Evolutionary conservation across 2,797 vertebrate species (phyloP), one percentile per base, ranked within the genome.

Genomic region (Scleropages formosus): DNA sequence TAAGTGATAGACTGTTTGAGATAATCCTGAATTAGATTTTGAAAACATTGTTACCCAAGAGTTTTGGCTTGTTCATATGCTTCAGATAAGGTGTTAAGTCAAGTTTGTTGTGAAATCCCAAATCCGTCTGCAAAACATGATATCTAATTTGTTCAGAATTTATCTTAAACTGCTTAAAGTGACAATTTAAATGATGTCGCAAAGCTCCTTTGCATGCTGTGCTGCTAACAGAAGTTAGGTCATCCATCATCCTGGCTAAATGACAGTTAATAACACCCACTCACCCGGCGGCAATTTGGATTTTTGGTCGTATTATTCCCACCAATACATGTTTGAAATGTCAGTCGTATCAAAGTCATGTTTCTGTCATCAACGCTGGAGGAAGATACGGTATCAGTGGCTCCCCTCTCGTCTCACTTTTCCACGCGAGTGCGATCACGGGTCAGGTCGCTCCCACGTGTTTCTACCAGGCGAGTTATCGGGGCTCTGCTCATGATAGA

Each of bases 101-200:
- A 39, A 6, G 6, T 39, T 39, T 39, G 31, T 39, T 39, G 39
- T 31, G 53, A 58, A 56, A 71, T 71, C 69, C 49, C 67, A 18
- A 4, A 59, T 24, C 69, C 49, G 56, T 71, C 69, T 71, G 49
- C 49, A 18, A 6, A 39, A 31, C 31, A 58, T 58, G 22, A n/a
- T 71, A 71, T 31, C 51, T 56, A 49, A 71, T 71, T 71, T 53
- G 49, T 12, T 31, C 13, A 18, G 69, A n/a, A 53, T 51, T 56
- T 71, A 39, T 39, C 2, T 6, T 39, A 39, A 6, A 6, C 2
- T 39, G 39, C 31, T 39, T 39, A 39, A 39, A 39, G 31, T 39
- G 39, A 39, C 31, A 39, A 31, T 39, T 39, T 39, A 2, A 39
- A 39, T 39, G 31, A 39, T 39, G 31, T 39, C 39, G 31, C 31